Conservation (phyloP, 1,140 invertebrate species). For the Drosophila suzukii region DNA sequence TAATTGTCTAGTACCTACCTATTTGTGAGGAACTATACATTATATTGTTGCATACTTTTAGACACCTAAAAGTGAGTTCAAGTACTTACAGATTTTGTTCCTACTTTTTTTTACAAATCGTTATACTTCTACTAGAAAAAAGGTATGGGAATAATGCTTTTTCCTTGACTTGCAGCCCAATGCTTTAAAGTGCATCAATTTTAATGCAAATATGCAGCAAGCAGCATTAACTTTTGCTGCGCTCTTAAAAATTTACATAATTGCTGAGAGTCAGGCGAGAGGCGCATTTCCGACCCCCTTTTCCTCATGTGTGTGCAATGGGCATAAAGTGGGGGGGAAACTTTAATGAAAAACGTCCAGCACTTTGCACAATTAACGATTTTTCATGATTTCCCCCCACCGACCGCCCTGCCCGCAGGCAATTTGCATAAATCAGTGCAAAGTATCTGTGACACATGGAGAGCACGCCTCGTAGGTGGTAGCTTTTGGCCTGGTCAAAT, state of each 20-base stretch:
- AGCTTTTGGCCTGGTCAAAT: conserved; percentile 8
- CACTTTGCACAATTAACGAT: conserved; percentile 81
- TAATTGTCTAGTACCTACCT: too few species aligned
- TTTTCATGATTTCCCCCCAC: conserved; percentile 72
- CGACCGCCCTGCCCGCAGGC: conserved; percentile 45
- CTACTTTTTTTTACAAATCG: background rate
- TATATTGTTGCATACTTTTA: too few species aligned
- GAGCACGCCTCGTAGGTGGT: conserved; percentile 37
- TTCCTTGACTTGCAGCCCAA: conserved; percentile 33
- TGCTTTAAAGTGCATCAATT: conserved; percentile 77
- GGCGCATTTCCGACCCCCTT: conserved; percentile 9
- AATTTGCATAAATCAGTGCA: conserved; percentile 82
- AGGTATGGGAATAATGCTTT: conserved; percentile 32
- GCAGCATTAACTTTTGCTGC: conserved; percentile 73
- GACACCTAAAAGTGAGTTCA: too few species aligned
- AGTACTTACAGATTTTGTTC: background rate
- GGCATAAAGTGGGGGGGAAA: conserved; percentile 26
- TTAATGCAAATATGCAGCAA: conserved; percentile 77
- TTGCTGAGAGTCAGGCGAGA: conserved; percentile 62
- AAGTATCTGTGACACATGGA: conserved; percentile 78
- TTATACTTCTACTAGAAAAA: background rate
- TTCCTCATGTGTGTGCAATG: conserved; percentile 20
- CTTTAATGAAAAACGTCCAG: conserved; percentile 69
- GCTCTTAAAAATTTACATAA: conserved; percentile 75
- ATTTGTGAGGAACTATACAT: too few species aligned